Percentiles rank a stretch among this genome's conserved stretches.
phyloP scores from a whole-genome alignment of 2,113 vertebrate genomes.

The Nipponia nippon region DNA sequence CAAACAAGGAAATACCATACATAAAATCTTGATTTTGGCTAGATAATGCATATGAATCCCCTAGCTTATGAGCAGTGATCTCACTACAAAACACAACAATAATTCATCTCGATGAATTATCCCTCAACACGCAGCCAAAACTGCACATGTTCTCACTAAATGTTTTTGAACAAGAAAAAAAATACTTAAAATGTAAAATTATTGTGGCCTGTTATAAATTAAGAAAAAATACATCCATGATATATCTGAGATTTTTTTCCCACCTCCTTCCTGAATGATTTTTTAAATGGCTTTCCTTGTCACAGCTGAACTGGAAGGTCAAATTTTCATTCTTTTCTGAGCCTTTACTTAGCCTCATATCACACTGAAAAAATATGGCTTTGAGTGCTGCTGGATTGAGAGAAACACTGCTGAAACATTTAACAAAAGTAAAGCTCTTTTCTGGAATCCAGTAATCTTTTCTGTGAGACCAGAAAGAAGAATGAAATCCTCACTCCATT shows the following conservation, averaged over 20 bases:
- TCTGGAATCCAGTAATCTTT: not conserved
- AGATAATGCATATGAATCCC: conserved; percentile 39
- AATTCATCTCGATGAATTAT: conserved; percentile 23
- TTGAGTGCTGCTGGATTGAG: not conserved
- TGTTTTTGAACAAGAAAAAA: not conserved
- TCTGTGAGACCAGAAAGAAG: not conserved
- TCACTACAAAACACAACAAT: conserved; percentile 18
- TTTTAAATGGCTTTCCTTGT: not conserved
- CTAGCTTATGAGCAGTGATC: not conserved
- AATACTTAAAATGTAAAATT: not conserved
- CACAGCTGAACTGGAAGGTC: not conserved
- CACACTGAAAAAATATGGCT: not conserved
- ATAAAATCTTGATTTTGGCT: conserved; percentile 40
- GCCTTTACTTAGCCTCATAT: not conserved
- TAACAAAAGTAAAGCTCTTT: not conserved
- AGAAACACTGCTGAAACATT: not conserved
- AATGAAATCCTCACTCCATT: not conserved
- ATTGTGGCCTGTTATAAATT: not conserved
- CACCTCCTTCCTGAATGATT: not conserved
- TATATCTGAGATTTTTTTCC: not conserved
- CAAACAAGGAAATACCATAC: conserved; percentile 22
- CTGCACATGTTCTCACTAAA: not conserved
- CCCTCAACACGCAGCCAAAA: not conserved
- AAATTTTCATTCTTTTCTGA: not conserved
- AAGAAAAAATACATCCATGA: not conserved